A percentile compares a stretch with the other conserved stretches of the same genome.
These are phyloP conservation scores for Drosophila mercatorum DNA, from an alignment of 2,888 invertebrate genomes.

Conservation along the genomic window DNA sequence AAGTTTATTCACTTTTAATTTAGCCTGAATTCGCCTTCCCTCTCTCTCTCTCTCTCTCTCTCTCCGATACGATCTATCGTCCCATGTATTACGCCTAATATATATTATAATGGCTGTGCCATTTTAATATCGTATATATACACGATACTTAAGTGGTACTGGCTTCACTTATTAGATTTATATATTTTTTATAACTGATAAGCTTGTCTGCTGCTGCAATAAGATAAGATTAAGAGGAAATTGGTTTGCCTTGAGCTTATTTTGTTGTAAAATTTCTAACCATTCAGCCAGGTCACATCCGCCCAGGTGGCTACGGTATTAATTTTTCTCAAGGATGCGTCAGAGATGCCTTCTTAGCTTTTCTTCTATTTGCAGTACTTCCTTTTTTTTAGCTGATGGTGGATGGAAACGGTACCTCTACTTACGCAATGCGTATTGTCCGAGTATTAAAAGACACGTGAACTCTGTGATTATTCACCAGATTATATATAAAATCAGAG, in stretches of 20 bases:
- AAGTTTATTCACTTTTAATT: background rate
- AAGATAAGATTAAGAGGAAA: conserved; percentile 52
- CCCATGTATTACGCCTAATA: background rate
- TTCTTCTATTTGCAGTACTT: conserved; percentile 12
- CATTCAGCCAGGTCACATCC: background rate
- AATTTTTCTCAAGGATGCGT: conserved; percentile 1
- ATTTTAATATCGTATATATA: background rate
- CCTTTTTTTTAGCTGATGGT: background rate
- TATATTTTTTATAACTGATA: conserved; percentile 11
- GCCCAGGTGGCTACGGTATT: background rate
- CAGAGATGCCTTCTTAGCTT: background rate
- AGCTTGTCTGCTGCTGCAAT: conserved; percentile 11
- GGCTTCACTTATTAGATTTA: background rate
- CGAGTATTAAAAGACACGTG: too few species aligned
- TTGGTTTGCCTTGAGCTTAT: conserved; percentile 12
- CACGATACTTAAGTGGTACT: background rate
- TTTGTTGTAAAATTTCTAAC: background rate
- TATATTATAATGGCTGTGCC: background rate
- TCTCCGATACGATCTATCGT: background rate
- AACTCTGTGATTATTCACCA: too few species aligned
- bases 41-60: background rate
- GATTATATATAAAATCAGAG: too few species aligned
- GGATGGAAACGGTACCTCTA: too few species aligned
- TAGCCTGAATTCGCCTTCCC: background rate
- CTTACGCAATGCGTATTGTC: too few species aligned